A percentile compares a stretch with the other conserved stretches of the same genome.
Evolutionary conservation across 2,797 vertebrate genomes (phyloP).

Genomic region (Gastrophryne carolinensis): DNA sequence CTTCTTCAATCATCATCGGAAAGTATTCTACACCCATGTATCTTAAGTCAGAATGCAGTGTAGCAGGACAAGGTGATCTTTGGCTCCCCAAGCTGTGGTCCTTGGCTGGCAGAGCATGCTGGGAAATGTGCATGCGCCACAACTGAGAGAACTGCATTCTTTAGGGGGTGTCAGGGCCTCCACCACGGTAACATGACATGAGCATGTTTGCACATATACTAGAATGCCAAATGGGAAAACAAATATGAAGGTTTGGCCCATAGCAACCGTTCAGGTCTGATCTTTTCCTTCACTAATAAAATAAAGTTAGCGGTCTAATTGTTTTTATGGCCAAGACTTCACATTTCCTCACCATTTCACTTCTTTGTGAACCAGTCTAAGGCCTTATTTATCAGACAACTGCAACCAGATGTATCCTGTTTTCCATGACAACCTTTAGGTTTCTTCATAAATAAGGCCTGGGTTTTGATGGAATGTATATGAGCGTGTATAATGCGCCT

Average conservation of each 20-base stretch:
- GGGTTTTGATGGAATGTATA: constrained; percentile 74
- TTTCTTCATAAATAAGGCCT: constrained; percentile 38
- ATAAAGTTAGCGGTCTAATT: too few relatives aligned
- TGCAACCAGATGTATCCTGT: too few relatives aligned
- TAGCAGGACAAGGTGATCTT: background rate
- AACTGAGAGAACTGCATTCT: background rate
- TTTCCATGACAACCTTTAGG: too few relatives aligned
- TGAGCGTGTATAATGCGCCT: constrained; percentile 68
- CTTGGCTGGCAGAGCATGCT: background rate
- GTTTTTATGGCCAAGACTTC: too few relatives aligned
- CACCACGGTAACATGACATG: background rate
- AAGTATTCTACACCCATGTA: background rate
- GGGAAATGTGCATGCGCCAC: background rate
- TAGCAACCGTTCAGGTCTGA: background rate
- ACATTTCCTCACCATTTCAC: too few relatives aligned
- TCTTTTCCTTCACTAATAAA: too few relatives aligned
- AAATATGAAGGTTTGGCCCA: too few relatives aligned
- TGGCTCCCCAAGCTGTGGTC: background rate
- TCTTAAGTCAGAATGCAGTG: background rate
- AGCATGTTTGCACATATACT: background rate
- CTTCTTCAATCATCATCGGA: background rate
- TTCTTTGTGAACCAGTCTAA: too few relatives aligned
- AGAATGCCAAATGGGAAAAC: too few relatives aligned
- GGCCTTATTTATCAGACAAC: too few relatives aligned
- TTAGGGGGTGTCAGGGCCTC: background rate